Conservation (phyloP, 2,888 invertebrate genomes). For the Colletes collaris region DNA sequence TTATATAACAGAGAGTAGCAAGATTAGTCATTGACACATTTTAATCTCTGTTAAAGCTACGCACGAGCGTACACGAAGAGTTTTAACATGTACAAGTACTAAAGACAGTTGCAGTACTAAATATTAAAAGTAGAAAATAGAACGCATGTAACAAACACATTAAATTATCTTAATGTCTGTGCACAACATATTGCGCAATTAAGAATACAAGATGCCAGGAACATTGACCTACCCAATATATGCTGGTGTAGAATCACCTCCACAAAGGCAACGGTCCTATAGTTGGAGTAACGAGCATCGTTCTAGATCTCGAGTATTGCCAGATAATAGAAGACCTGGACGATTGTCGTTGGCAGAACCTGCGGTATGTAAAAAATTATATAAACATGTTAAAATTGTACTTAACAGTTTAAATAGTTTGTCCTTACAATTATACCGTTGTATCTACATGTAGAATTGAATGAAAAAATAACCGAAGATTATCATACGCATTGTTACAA, state of each 20-base stretch:
- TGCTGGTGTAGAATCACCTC: conserved; percentile 77
- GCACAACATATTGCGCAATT: conserved; percentile 22
- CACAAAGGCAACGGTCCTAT: conserved; percentile 75
- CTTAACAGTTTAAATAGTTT: not conserved
- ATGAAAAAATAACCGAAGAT: not conserved
- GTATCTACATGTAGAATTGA: conserved; percentile 3
- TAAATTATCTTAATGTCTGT: too few relatives aligned
- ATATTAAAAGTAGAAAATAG: conserved; percentile 1
- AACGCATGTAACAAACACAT: conserved; percentile 21
- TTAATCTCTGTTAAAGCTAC: not conserved
- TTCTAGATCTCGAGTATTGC: conserved; percentile 61
- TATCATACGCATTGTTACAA: conserved; percentile 25
- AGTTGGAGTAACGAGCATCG: conserved; percentile 76
- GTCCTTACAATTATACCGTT: not conserved
- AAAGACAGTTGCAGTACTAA: not conserved
- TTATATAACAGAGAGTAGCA: conserved; percentile 31
- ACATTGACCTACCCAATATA: conserved; percentile 81
- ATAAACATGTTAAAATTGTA: not conserved
- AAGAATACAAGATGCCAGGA: conserved; percentile 76
- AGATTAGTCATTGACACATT: not conserved
- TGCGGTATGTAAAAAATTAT: conserved; percentile 64
- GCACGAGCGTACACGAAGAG: not conserved
- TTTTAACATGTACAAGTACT: not conserved
- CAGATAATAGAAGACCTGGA: conserved; percentile 67
- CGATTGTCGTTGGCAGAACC: conserved; percentile 75